Conservation (phyloP, 2,113 vertebrate species). For the Falco punctatus region DNA sequence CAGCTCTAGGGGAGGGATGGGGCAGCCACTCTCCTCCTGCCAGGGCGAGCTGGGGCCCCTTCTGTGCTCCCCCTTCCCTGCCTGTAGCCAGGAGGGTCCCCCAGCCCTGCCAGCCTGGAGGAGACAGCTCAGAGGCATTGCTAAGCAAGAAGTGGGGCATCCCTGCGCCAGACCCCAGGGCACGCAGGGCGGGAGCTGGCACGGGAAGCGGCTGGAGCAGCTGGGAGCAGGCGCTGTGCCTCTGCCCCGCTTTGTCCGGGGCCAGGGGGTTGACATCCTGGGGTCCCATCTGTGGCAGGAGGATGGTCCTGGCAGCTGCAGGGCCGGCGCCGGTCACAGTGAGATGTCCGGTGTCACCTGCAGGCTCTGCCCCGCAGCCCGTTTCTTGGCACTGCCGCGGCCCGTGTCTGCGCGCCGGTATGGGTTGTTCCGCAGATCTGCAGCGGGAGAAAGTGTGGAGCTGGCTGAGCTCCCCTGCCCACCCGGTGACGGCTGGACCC, state of each 20-base stretch:
- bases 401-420: conserved; percentile 85
- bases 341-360: conserved; percentile 86
- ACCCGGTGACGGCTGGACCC: rapidly evolving
- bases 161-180: rapidly evolving
- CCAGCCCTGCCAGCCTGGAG: neutral
- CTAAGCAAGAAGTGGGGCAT: neutral
- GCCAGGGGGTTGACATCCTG: neutral
- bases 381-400: conserved; percentile 84
- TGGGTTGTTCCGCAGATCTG: conserved; percentile 91
- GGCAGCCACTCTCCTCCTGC: neutral
- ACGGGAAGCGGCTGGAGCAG: neutral
- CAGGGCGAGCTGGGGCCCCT: neutral
- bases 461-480: neutral
- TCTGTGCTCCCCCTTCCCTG: neutral
- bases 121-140: neutral
- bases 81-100: neutral
- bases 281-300: neutral
- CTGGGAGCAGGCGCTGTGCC: neutral
- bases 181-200: neutral
- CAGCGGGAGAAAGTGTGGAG: neutral
- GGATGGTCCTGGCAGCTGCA: neutral
- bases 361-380: conserved; percentile 76
- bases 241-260: rapidly evolving
- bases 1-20: neutral
- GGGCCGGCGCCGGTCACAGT: conserved; percentile 69